phyloP scores from a whole-genome alignment of 2,797 vertebrate species.

The Monodelphis domestica region DNA sequence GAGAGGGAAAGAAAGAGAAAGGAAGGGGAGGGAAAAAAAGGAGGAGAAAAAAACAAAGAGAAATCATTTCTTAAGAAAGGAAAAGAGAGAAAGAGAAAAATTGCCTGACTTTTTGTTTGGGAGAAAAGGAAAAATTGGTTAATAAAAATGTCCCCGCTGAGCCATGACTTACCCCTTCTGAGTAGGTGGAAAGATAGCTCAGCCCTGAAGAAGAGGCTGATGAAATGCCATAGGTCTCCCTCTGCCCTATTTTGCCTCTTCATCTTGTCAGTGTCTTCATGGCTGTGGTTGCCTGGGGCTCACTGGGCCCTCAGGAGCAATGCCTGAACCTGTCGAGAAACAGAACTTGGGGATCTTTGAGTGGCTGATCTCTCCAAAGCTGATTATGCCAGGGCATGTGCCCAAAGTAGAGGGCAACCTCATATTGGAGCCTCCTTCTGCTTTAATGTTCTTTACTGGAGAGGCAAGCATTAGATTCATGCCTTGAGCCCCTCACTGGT shows the following conservation, averaged over 20 bases:
- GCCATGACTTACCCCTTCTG: background rate
- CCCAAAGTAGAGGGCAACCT: background rate
- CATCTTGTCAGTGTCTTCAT: background rate
- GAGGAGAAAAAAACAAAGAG: background rate
- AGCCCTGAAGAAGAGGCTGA: background rate
- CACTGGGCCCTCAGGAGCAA: background rate
- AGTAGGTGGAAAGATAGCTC: background rate
- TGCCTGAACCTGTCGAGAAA: background rate
- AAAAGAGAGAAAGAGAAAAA: background rate
- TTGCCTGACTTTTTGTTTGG: background rate
- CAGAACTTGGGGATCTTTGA: background rate
- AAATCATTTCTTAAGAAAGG: background rate
- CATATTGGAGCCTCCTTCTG: background rate
- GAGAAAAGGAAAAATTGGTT: background rate
- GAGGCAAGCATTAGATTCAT: background rate
- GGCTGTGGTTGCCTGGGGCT: background rate
- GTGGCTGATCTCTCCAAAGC: background rate
- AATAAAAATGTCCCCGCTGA: conserved; percentile 5
- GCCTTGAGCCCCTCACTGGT: background rate
- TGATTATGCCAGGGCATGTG: background rate
- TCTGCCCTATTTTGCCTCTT: background rate
- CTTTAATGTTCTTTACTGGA: background rate
- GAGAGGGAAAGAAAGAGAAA: background rate
- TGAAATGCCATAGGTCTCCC: background rate
- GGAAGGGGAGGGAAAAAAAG: background rate